Percentiles rank a stretch among this genome's conserved stretches.
These are phyloP conservation scores for Pheucticus melanocephalus DNA, from an alignment of 2,113 vertebrate species.

Conservation along the genomic window DNA sequence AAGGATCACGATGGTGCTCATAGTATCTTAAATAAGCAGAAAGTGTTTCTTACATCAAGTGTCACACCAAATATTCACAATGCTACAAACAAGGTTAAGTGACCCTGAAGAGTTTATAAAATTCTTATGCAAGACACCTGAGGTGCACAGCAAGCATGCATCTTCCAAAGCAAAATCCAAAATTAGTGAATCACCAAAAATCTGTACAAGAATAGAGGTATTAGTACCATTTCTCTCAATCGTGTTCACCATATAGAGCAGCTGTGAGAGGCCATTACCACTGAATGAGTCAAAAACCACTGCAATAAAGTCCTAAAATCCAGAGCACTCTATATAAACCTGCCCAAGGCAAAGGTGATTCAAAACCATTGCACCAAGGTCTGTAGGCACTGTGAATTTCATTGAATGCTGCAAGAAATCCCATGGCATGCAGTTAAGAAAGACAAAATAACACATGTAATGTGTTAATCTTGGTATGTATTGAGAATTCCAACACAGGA, in stretches of 20 bases:
- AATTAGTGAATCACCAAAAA: background rate
- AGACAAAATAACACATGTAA: background rate
- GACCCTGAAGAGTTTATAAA: background rate
- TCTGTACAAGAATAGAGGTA: background rate
- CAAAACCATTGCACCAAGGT: background rate
- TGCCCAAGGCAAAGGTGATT: background rate
- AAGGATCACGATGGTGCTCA: rapidly evolving
- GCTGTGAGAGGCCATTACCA: background rate
- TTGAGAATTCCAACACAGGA: background rate
- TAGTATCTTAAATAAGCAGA: background rate
- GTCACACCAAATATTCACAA: background rate
- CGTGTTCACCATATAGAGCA: background rate
- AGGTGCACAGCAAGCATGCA: background rate
- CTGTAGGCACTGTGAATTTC: background rate
- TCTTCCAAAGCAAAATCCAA: background rate
- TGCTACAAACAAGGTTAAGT: background rate
- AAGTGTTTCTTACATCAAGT: background rate
- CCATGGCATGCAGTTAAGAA: background rate
- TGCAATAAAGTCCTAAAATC: background rate
- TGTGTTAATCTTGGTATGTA: background rate
- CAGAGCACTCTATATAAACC: background rate
- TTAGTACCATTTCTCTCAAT: background rate
- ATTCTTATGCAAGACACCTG: background rate
- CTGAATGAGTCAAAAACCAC: background rate
- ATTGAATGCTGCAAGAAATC: background rate